Percentiles rank a stretch among this genome's conserved stretches.
Evolutionary conservation across 2,888 invertebrate species (phyloP).

Genomic region (Sthenelais limicola): DNA sequence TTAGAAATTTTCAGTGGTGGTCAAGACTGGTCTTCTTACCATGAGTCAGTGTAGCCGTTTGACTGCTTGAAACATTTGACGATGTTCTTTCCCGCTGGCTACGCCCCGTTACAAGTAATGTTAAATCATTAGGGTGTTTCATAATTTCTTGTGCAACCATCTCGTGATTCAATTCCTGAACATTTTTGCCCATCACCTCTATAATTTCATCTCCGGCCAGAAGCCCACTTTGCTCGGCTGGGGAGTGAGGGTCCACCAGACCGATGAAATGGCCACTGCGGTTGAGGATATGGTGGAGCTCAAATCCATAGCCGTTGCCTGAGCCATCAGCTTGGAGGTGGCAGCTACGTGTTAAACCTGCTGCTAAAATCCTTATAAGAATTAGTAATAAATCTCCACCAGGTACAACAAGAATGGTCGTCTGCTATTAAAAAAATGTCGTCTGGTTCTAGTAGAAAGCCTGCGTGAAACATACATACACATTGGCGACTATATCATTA

Average conservation of each 20-base stretch:
- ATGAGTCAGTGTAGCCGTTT: no score
- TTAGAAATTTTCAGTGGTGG: no score
- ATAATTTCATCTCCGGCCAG: constrained; percentile 83
- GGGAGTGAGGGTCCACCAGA: constrained; percentile 82
- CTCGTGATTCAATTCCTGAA: constrained; percentile 4
- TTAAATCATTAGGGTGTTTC: neutral
- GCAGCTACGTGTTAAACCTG: constrained; percentile 5
- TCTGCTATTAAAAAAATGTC: no score
- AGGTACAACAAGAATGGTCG: no score
- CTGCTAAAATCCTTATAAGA: neutral
- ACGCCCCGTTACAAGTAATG: constrained; percentile 3
- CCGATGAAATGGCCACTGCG: constrained; percentile 95
- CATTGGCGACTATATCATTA: neutral
- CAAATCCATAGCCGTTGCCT: constrained; percentile 97
- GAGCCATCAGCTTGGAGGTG: constrained; percentile 80
- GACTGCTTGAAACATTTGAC: no score
- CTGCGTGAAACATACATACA: no score
- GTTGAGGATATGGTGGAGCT: constrained; percentile 94
- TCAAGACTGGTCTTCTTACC: no score
- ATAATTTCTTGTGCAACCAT: neutral
- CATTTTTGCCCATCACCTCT: constrained; percentile 83
- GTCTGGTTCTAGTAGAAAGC: no score
- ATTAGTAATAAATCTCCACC: no score
- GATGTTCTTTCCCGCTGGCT: no score
- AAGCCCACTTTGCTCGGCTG: constrained; percentile 76